Base-by-base conservation (phyloP, 2,888 invertebrate genomes). In the Lasius platythorax region DNA sequence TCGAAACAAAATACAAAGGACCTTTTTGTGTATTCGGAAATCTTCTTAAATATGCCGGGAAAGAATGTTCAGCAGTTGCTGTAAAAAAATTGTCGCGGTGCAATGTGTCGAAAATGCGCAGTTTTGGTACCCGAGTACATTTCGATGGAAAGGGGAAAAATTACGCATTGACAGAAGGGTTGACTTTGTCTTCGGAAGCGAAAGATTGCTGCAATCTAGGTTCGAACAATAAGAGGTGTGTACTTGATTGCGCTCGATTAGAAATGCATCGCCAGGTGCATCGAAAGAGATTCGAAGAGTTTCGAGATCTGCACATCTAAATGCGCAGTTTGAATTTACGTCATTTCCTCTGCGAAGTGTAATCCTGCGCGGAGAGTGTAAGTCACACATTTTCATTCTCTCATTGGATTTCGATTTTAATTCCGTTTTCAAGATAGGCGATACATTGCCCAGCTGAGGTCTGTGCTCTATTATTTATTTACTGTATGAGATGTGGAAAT, bases 391-490 rank as follows among this genome's bases (percentile, higher is more conserved):
- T 72, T 4, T 12, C 8, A 23, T 37, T 46, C 43, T 46, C 23
- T 58, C 40, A 46, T 56, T 58, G 23, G 0, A 23, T 70, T 15
- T 28, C 30, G 56, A 76, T 76, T 67, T 67, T n/a, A 78, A 78
- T 78, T 12, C 3, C 23, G 64, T 28, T 76, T 53, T 53, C 40
- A 56, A 43, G 12, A 15, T 1, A 23, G 40, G 23, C 46, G 28
- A 2, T 53, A 53, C 8, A 53, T 8, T 30, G 40, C 3, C 50
- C 70, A 30, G 33, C 50, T 30, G 79, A 72, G 23, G 9, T 8
- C 33, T 8, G 43, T 6, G 23, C 18, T 81, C 23, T 23, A 61
- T 79, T 81, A 72, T 61, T 37, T 18, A 15, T 18, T 18, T 37
- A 11, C 15, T 70, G 58, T 30, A 79, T 58, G 0, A 46, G 43